Conservation (phyloP, 2,888 invertebrate genomes). For the Chrysodeixis includens region DNA sequence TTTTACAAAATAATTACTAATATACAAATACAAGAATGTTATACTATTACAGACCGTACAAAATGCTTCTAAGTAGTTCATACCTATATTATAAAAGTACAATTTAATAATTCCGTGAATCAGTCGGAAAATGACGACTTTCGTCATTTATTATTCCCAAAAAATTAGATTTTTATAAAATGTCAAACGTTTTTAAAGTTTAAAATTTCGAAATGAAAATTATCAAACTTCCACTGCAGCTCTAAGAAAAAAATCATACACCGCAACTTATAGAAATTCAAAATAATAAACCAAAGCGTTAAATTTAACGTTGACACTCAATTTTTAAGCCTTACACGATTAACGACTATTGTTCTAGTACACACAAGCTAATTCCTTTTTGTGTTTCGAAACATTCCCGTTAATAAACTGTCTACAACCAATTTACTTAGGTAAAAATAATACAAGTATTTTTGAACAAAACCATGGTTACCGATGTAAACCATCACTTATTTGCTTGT, state of each 20-base stretch:
- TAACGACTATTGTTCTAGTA: no score
- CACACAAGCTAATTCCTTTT: no score
- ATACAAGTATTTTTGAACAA: no score
- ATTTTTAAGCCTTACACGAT: no score
- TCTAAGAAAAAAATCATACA: no score
- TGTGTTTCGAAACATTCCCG: no score
- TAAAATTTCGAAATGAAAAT: background rate
- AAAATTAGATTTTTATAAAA: background rate
- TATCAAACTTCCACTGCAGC: background rate
- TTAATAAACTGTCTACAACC: no score
- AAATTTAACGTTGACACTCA: no score
- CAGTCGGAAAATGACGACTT: conserved; percentile 67
- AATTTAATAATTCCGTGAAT: conserved; percentile 65
- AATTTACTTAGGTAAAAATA: no score
- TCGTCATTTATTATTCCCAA: conserved; percentile 28
- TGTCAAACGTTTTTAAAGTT: background rate
- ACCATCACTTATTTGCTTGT: background rate
- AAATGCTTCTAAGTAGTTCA: conserved; percentile 64
- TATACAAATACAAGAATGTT: conserved; percentile 47
- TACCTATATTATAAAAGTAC: conserved; percentile 65
- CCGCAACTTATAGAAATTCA: no score
- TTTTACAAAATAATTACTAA: conserved; percentile 63
- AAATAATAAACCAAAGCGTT: no score
- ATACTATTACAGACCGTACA: conserved; percentile 61
- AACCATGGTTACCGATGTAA: no score